Conservation (phyloP, 2,113 vertebrate genomes). For the Nibea albiflora region DNA sequence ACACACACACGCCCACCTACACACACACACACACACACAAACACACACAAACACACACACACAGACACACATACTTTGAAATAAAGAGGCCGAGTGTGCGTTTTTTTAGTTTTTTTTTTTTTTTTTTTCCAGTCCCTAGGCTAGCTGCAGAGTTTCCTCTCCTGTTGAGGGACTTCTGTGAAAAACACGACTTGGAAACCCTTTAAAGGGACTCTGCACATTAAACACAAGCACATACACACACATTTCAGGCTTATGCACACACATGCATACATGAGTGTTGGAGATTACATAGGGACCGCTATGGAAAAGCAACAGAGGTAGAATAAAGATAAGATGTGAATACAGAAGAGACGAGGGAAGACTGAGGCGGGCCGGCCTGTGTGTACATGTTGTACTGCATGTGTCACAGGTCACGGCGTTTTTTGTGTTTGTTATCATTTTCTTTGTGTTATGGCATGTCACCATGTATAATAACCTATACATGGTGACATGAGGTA, state of each 20-base stretch:
- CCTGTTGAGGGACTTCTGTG: slow-evolving; percentile 53
- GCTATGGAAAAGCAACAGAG: slow-evolving; percentile 14
- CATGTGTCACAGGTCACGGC: slow-evolving; percentile 22
- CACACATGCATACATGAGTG: slow-evolving; percentile 3
- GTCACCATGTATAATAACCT: slow-evolving; percentile 12
- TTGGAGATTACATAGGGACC: slow-evolving; percentile 18
- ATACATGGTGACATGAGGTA: background rate
- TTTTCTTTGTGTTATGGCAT: slow-evolving; percentile 24
- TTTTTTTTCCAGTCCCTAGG: slow-evolving; percentile 27
- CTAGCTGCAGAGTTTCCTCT: slow-evolving; percentile 39
- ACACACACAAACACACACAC: slow-evolving; percentile 17
- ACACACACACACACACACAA: slow-evolving; percentile 9
- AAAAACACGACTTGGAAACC: slow-evolving; percentile 56
- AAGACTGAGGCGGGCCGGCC: background rate
- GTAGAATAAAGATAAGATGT: slow-evolving; percentile 13
- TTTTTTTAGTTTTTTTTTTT: slow-evolving; percentile 10
- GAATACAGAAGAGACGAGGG: background rate
- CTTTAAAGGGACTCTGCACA: slow-evolving; percentile 51
- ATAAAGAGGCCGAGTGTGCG: slow-evolving; percentile 13
- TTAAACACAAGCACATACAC: slow-evolving; percentile 20
- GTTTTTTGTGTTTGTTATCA: slow-evolving; percentile 19
- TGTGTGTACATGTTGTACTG: background rate
- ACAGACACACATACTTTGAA: background rate
- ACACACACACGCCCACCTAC: slow-evolving; percentile 18
- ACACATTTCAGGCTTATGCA: background rate